Evolutionary conservation across 2,113 vertebrate genomes (phyloP).

Genomic region (Saccopteryx bilineata): DNA sequence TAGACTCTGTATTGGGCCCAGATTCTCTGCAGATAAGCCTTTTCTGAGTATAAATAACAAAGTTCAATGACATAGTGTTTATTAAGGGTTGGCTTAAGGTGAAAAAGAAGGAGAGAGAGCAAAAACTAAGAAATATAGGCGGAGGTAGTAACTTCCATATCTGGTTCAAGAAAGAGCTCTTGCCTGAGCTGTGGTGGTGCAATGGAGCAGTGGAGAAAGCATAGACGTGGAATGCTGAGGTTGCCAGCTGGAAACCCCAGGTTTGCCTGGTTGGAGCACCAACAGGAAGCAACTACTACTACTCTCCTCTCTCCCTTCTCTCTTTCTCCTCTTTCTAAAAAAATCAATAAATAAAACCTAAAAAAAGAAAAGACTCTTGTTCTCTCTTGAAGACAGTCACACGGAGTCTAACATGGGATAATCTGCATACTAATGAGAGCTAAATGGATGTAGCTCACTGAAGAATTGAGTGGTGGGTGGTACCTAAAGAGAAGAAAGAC

Average conservation of each 20-base stretch:
- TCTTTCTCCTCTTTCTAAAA: no score
- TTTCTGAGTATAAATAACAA: not conserved
- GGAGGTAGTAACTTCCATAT: not conserved
- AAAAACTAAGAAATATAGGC: not conserved
- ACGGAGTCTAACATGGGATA: not conserved
- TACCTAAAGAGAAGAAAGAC: not conserved
- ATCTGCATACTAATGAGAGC: not conserved
- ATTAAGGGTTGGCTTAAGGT: not conserved
- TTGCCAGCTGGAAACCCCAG: no score
- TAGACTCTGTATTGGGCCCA: not conserved
- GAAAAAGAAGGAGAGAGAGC: not conserved
- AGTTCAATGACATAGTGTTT: not conserved
- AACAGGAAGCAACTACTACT: no score
- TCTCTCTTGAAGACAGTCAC: not conserved
- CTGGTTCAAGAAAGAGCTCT: not conserved
- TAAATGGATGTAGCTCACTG: not conserved
- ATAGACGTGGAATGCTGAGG: no score
- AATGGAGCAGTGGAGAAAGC: no score
- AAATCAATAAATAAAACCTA: no score
- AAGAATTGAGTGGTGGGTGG: not conserved
- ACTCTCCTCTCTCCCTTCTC: no score
- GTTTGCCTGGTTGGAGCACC: no score
- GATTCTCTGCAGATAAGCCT: constrained; percentile 2
- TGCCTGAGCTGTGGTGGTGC: no score
- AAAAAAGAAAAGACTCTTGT: not conserved